phyloP scores from a whole-genome alignment of 2,113 vertebrate genomes.

The Rhinoptilus africanus region DNA sequence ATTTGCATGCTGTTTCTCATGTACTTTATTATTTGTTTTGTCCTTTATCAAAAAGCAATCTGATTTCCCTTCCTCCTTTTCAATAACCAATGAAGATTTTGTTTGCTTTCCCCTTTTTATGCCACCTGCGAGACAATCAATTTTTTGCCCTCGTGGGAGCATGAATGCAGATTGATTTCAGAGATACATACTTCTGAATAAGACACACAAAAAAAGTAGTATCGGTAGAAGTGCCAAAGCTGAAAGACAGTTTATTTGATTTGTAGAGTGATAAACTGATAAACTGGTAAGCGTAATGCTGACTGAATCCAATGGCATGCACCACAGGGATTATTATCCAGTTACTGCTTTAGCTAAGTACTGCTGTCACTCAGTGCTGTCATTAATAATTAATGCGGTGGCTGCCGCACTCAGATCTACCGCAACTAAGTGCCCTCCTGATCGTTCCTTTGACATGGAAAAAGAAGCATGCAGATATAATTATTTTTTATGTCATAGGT shows the following conservation, averaged over 20 bases:
- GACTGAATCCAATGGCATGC: neutral
- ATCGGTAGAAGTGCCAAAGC: neutral
- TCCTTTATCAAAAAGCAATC: neutral
- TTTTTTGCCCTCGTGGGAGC: neutral
- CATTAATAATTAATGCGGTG: accelerated
- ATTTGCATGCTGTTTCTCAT: neutral
- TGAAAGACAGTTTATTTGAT: neutral
- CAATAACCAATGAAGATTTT: neutral
- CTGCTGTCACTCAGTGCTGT: neutral
- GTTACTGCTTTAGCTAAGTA: neutral
- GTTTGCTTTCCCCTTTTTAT: neutral
- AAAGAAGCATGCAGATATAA: neutral
- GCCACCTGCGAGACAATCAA: neutral
- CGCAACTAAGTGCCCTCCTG: neutral
- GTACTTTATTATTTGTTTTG: neutral
- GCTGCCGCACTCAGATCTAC: neutral
- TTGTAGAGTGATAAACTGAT: neutral
- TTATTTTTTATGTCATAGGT: neutral
- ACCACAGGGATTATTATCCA: neutral
- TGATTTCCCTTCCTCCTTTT: neutral
- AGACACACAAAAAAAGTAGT: neutral
- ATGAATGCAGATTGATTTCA: neutral
- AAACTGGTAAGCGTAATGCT: neutral
- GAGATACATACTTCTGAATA: neutral
- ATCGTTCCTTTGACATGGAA: neutral